Evolutionary conservation across 2,888 invertebrate species (phyloP).

Genomic region (Apodemia hepburni): DNA sequence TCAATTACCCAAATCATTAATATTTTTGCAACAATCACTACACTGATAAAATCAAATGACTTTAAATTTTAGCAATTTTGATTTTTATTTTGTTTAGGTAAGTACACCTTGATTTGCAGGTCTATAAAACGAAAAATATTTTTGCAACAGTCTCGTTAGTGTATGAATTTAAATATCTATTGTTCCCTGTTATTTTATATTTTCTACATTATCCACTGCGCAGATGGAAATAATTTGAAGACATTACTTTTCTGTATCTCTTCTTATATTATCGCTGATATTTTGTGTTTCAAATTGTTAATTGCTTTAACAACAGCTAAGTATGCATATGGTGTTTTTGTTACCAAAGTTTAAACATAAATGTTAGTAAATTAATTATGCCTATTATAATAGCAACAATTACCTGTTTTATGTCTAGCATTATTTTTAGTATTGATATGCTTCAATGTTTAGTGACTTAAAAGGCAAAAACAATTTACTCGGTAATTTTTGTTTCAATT

Average conservation of each 20-base stretch:
- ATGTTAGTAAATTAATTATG: not conserved
- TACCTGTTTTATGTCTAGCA: not conserved
- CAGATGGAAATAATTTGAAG: not conserved
- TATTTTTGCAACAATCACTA: not conserved
- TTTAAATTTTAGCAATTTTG: constrained; percentile 4
- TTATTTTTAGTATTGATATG: not conserved
- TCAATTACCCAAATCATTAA: constrained; percentile 11
- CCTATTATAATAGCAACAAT: not conserved
- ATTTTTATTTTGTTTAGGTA: not conserved
- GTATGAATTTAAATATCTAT: not conserved
- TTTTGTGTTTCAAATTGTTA: not conserved
- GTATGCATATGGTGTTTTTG: not conserved
- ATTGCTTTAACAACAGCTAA: not conserved
- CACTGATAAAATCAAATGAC: not conserved
- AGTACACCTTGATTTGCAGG: not conserved
- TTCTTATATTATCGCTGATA: not conserved
- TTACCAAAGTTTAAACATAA: no score
- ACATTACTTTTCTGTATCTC: not conserved
- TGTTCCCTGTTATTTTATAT: not conserved
- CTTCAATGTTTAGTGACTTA: constrained; percentile 3
- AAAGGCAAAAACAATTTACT: constrained; percentile 11
- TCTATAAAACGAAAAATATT: not conserved
- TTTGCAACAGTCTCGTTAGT: not conserved
- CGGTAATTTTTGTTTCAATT: constrained; percentile 4
- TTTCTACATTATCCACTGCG: not conserved